Conservation (phyloP, 2,888 invertebrate species). For the Patella pellucida region DNA sequence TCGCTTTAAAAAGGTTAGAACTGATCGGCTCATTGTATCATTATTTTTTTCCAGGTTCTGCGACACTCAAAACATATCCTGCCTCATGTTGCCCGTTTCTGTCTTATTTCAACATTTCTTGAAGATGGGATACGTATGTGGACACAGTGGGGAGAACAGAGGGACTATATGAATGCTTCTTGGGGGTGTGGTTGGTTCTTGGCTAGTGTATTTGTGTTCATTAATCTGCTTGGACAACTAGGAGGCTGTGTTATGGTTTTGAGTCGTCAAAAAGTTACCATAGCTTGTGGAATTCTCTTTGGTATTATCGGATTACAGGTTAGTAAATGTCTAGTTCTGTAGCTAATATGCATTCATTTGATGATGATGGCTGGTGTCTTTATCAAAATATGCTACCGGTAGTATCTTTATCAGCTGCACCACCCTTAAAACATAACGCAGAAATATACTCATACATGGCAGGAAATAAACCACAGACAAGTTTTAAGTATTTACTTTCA, state of each 20-base stretch:
- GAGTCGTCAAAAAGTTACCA: slow-evolving; percentile 87
- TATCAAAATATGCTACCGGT: too few relatives aligned
- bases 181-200: slow-evolving; percentile 97
- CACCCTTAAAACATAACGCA: too few relatives aligned
- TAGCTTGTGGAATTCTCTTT: slow-evolving; percentile 83
- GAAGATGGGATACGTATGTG: slow-evolving; percentile 99
- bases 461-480: too few relatives aligned
- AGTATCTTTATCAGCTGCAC: too few relatives aligned
- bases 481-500: too few relatives aligned
- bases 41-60: slow-evolving; percentile 80
- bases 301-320: slow-evolving; percentile 97
- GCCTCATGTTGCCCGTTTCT: slow-evolving; percentile 95
- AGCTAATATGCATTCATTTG: background rate
- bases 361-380: too few relatives aligned
- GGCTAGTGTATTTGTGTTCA: slow-evolving; percentile 93
- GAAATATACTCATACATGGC: too few relatives aligned
- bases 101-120: slow-evolving; percentile 97
- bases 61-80: slow-evolving; percentile 89
- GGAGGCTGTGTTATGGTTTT: slow-evolving; percentile 98
- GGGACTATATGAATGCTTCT: slow-evolving; percentile 96
- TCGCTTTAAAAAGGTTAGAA: too few relatives aligned
- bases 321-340: slow-evolving; percentile 27
- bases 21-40: too few relatives aligned
- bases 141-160: slow-evolving; percentile 97
- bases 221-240: slow-evolving; percentile 95